Evolutionary conservation across 2,888 invertebrate genomes (phyloP), one percentile per base, ranked within the genome.

Genomic region (Caenorhabditis zanzibari): DNA sequence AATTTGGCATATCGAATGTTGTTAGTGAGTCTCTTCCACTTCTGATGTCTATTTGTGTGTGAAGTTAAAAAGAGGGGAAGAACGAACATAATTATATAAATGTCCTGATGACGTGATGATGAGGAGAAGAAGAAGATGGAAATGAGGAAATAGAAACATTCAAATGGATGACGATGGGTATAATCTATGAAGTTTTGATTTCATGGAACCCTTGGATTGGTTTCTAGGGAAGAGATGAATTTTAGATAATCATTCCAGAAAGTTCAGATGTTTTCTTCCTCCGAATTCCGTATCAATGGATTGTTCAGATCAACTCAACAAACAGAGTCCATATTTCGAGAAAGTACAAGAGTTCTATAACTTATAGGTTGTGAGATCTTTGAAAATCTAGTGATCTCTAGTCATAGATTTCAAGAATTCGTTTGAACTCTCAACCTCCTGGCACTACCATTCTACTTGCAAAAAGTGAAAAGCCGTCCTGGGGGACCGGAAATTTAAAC

Each of bases 1-100:
- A 81, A 81, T 81, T 81, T 75, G 74, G 74, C 28, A 66, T 75
- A 75, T 66, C 74, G 64, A 75, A 75, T 75, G 74, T 75, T 75
- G 74, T 75, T 75, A 74, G 64, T 64, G 63, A 56, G 41, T 38
- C 38, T 38, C 24, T 54, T 66, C 52, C 22, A 38, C 35, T 61
- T 54, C 14, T 38, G 14, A 54, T 38, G 38, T 54, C 38, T 54
- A 41, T 22, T 32, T 58, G 19, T 68, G 54, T 52, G 56, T 68
- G 38, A 49, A 52, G 49, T 49, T 73, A 32, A 61, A 73, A 41
- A 54, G 19, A 32, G 24, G 24, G n/a, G 56, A 26, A 54, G 44
- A n/a, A 32, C 22, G 68, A 38, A 47, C 64, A 66, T 75, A 66
- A 66, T 75, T 75, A 66, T 41, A 66, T 75, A 66, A 75, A 66